A percentile compares a stretch with the other conserved stretches of the same genome.
These are phyloP conservation scores for Amorpha juglandis DNA, from an alignment of 2,888 invertebrate species.

Conservation along the genomic window DNA sequence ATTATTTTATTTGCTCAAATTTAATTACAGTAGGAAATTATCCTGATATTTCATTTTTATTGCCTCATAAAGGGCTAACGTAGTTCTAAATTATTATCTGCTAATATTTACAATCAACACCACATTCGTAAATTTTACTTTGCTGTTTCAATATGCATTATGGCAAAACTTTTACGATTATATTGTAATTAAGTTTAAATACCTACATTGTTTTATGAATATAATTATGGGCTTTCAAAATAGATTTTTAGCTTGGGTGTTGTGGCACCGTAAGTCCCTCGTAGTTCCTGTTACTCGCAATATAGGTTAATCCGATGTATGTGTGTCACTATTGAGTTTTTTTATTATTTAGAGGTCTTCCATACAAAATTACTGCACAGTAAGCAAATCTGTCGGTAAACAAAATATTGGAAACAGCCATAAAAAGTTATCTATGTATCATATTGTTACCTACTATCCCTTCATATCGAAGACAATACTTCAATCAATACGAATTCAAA, in stretches of 20 bases:
- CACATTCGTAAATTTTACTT: not conserved
- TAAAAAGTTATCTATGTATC: no score
- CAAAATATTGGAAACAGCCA: no score
- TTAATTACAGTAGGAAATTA: conserved; percentile 26
- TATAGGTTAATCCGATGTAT: no score
- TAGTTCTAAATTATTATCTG: conserved; percentile 20
- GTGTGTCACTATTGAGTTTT: no score
- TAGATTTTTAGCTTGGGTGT: no score
- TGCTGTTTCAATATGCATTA: not conserved
- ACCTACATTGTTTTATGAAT: no score
- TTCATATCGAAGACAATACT: not conserved
- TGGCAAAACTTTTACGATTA: not conserved
- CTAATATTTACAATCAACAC: conserved; percentile 5
- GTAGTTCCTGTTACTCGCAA: no score
- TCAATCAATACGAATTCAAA: conserved; percentile 42
- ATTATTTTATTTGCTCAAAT: conserved; percentile 22
- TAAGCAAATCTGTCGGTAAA: no score
- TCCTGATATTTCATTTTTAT: conserved; percentile 27
- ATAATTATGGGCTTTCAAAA: no score
- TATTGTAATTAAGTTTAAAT: not conserved
- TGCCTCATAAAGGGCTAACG: conserved; percentile 23
- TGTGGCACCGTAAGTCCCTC: no score
- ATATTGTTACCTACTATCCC: not conserved
- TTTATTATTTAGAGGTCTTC: no score
- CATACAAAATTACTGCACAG: no score